Base-by-base conservation (phyloP, 30 jellyfish, hydroid and myxozoan species). In the Turritopsis dohrnii region DNA sequence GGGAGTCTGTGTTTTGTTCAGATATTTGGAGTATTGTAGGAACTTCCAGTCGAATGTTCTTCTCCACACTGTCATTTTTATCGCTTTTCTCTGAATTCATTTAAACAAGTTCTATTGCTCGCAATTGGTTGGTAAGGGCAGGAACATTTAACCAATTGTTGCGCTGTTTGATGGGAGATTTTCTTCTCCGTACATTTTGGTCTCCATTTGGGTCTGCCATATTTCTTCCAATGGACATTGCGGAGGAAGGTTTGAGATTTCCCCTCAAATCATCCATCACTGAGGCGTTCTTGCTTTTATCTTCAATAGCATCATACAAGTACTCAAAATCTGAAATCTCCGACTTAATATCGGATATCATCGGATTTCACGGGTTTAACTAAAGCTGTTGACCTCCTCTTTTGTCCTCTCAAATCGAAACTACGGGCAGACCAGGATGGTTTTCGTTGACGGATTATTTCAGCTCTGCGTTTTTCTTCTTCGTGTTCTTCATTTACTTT, bases 401-500 rank as follows among this genome's bases (percentile, higher is more conserved):
- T 41, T 41, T 41, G 60, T 41, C 60, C 60, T 41, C 13, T 41
- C 13, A 41, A 41, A 41, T 41, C 9, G 13, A 13, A 41, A 41
- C n/a, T n/a, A n/a, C 5, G 60, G 13, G 60, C 13, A 13, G 13
- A 41, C 60, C 9, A 41, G 13, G 60, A 3, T 41, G 9, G 5
- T 13, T 69, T 1, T 27, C 31, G 16, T 69, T 27, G 22, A 60
- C 21, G 73, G 77, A 69, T 7, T 8, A 0, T n/a, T 27, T 69
- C 1, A 23, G 19, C 19, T n/a, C 31, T 0, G 31, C 77, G 77
- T 69, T 69, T 23, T 27, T 69, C 77, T 69, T 69, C 77, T 1
- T 69, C 77, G 28, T 27, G 28, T 69, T 69, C 77, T 69, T 69
- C 31, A 27, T 69, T 23, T 69, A 69, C 77, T 27, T 19, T 69